Conservation (phyloP, 1,140 invertebrate species). For the Drosophila bocki region DNA sequence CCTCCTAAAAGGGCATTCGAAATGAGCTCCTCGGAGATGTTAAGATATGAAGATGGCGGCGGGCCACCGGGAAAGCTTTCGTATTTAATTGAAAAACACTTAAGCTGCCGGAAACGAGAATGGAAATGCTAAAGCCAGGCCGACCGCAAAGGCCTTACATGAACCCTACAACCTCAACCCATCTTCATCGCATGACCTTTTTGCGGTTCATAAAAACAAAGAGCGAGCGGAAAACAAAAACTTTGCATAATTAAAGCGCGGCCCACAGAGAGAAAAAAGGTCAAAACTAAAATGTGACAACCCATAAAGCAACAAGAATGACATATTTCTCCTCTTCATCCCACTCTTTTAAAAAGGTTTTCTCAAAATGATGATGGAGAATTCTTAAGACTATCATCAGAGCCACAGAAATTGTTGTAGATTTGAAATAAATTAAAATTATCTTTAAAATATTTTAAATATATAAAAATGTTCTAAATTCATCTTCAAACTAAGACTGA, state of each 20-base stretch:
- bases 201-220: conserved; percentile 42
- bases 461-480: neutral
- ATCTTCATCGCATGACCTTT: conserved; percentile 30
- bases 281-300: neutral
- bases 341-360: neutral
- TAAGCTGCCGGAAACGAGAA: conserved; percentile 49
- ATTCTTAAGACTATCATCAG: neutral
- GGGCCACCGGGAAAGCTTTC: conserved; percentile 40
- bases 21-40: conserved; percentile 59
- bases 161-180: conserved; percentile 32
- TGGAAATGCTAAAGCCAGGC: conserved; percentile 47
- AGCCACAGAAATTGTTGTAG: too few relatives aligned
- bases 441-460: too few relatives aligned
- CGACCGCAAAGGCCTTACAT: conserved; percentile 54
- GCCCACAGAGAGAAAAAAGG: conserved; percentile 8
- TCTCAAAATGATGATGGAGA: neutral
- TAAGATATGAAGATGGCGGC: conserved; percentile 36
- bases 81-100: conserved; percentile 78
- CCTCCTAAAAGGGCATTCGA: conserved; percentile 61
- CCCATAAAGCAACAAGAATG: neutral
- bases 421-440: neutral
- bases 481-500: neutral
- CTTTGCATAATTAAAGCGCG: conserved; percentile 69
- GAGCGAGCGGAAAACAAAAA: conserved; percentile 59
- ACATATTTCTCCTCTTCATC: too few relatives aligned